Percentiles rank a stretch among this genome's conserved stretches.
Evolutionary conservation across 2,888 invertebrate genomes (phyloP).

Genomic region (Watsonalla binaria): DNA sequence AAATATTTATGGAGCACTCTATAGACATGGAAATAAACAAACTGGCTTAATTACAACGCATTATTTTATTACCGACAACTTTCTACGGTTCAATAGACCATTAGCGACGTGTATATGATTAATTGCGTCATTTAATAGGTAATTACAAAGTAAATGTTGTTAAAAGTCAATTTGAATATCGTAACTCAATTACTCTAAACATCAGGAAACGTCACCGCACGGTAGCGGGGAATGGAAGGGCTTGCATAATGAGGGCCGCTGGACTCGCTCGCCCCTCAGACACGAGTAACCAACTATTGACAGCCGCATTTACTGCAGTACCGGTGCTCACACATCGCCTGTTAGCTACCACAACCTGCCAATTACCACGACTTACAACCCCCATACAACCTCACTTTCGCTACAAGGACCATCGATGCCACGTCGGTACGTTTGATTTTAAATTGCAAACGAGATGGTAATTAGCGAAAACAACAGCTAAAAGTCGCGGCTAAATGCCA

Average conservation of each 20-base stretch:
- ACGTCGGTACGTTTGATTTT: conserved; percentile 52
- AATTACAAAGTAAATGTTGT: conserved; percentile 35
- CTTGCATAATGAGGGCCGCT: conserved; percentile 45
- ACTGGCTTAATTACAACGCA: not conserved
- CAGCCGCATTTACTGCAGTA: conserved; percentile 32
- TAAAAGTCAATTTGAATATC: conserved; percentile 44
- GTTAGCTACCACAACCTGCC: conserved; percentile 47
- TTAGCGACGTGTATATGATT: conserved; percentile 31
- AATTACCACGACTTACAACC: conserved; percentile 61
- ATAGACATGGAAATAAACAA: not conserved
- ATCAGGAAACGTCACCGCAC: conserved; percentile 55
- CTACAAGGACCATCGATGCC: conserved; percentile 39
- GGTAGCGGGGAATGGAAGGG: conserved; percentile 34
- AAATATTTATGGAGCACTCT: not conserved
- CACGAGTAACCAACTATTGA: conserved; percentile 17
- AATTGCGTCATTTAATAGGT: conserved; percentile 33
- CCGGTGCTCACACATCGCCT: conserved; percentile 46
- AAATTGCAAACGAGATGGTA: conserved; percentile 77
- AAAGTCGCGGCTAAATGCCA: conserved; percentile 64
- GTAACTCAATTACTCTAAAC: conserved; percentile 52
- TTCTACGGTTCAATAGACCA: conserved; percentile 31
- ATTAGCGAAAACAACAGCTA: conserved; percentile 71
- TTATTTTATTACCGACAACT: not conserved
- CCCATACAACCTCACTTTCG: conserved; percentile 57
- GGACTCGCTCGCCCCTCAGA: conserved; percentile 4